Conservation (phyloP, 2,888 invertebrate genomes). For the Ormyrus nitidulus region DNA sequence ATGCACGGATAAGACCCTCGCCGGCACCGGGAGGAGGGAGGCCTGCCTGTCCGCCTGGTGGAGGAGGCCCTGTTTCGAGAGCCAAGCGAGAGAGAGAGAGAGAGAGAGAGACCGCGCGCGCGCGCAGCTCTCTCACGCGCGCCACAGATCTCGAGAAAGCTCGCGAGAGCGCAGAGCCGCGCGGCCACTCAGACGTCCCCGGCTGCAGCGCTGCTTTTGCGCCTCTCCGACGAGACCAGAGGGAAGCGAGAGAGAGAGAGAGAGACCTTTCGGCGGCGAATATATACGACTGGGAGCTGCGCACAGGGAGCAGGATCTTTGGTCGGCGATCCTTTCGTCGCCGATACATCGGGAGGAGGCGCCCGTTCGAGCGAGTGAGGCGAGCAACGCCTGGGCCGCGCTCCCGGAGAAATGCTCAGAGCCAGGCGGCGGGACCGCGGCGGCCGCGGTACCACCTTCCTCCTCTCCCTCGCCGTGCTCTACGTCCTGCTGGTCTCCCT, state of each 20-base stretch:
- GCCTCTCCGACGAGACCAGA: not conserved
- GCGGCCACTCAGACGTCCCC: constrained; percentile 2
- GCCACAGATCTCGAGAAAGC: constrained; percentile 50
- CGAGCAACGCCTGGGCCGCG: not conserved
- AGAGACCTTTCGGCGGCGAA: too few relatives aligned
- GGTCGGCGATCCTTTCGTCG: too few relatives aligned
- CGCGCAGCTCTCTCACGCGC: constrained; percentile 53
- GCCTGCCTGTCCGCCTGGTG: not conserved
- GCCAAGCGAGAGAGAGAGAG: not conserved
- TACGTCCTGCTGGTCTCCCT: constrained; percentile 58
- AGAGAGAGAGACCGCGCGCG: constrained; percentile 43
- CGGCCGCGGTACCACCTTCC: constrained; percentile 41
- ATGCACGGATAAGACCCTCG: not conserved
- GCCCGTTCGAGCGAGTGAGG: too few relatives aligned
- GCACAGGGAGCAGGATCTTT: too few relatives aligned
- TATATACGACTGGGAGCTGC: too few relatives aligned
- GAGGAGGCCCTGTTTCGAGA: not conserved
- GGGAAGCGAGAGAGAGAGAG: too few relatives aligned
- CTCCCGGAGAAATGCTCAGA: not conserved
- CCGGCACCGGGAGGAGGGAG: not conserved
- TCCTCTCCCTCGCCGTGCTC: constrained; percentile 22
- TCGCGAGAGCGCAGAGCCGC: constrained; percentile 31
- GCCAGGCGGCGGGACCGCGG: not conserved
- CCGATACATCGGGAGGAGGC: too few relatives aligned
- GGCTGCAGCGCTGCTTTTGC: not conserved